A percentile compares a stretch with the other conserved stretches of the same genome.
Conservation (phyloP, 1,140 invertebrate species). For the Leptinotarsa texana region DNA sequence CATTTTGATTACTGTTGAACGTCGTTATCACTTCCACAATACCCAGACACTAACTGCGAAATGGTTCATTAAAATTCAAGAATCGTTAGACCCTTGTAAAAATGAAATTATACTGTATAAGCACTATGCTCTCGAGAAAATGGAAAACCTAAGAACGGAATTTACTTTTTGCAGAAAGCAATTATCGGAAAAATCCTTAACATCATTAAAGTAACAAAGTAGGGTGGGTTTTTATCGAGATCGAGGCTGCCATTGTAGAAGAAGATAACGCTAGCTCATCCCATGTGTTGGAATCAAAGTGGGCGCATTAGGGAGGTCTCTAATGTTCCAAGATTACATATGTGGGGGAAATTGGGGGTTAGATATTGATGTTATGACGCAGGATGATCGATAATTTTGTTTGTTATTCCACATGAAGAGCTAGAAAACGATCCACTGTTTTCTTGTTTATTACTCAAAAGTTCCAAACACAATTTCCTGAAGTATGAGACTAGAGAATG, state of each 20-base stretch:
- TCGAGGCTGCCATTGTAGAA: slow-evolving; percentile 26
- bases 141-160: not conserved
- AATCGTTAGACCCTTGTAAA: slow-evolving; percentile 8
- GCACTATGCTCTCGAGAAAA: not conserved
- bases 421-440: too few species aligned
- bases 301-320: slow-evolving; percentile 37
- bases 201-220: slow-evolving; percentile 36
- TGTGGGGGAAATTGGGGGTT: not conserved
- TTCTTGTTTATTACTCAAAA: too few species aligned
- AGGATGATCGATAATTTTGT: not conserved
- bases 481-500: too few species aligned
- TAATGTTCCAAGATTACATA: slow-evolving; percentile 17
- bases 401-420: not conserved
- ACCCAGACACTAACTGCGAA: not conserved
- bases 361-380: not conserved
- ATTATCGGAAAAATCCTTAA: slow-evolving; percentile 36
- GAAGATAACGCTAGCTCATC: slow-evolving; percentile 33
- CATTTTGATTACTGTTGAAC: too few species aligned
- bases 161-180: slow-evolving; percentile 23
- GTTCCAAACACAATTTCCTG: too few species aligned
- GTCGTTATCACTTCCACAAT: too few species aligned
- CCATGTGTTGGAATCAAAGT: slow-evolving; percentile 45
- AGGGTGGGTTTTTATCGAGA: slow-evolving; percentile 31
- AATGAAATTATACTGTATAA: slow-evolving; percentile 2
- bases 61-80: slow-evolving; percentile 8